These are phyloP conservation scores for Eidolon helvum DNA, from an alignment of 2,113 vertebrate genomes.

Conservation along the genomic window DNA sequence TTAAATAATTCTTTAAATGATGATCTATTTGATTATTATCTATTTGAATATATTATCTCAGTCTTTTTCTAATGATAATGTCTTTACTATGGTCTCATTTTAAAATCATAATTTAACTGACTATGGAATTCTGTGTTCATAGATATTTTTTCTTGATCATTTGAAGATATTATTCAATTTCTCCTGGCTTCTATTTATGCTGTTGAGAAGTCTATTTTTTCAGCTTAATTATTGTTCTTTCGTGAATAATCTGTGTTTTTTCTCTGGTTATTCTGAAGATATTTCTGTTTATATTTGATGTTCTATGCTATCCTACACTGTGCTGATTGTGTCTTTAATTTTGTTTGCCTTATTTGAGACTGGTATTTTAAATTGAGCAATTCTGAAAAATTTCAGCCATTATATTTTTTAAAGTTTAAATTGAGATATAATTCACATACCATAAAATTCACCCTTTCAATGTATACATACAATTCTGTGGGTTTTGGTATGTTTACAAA, in stretches of 20 bases:
- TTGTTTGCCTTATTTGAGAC: neutral
- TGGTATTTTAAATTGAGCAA: neutral
- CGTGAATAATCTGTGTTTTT: neutral
- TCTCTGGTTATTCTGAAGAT: neutral
- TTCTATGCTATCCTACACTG: neutral
- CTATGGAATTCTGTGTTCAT: neutral
- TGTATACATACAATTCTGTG: neutral
- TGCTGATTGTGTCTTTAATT: neutral
- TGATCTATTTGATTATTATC: neutral
- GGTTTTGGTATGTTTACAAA: neutral
- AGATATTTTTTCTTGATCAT: neutral
- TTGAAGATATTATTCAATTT: neutral
- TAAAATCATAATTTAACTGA: neutral
- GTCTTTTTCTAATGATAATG: neutral
- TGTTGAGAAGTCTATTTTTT: neutral
- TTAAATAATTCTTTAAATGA: neutral
- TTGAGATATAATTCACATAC: neutral
- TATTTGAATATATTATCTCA: neutral
- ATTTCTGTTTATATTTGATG: neutral
- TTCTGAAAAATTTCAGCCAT: neutral
- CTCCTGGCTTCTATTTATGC: neutral
- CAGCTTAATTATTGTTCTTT: neutral
- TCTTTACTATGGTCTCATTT: neutral
- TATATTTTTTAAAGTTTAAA: neutral
- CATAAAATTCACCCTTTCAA: neutral